phyloP scores from a whole-genome alignment of 2,113 vertebrate species.

The Alethe diademata region DNA sequence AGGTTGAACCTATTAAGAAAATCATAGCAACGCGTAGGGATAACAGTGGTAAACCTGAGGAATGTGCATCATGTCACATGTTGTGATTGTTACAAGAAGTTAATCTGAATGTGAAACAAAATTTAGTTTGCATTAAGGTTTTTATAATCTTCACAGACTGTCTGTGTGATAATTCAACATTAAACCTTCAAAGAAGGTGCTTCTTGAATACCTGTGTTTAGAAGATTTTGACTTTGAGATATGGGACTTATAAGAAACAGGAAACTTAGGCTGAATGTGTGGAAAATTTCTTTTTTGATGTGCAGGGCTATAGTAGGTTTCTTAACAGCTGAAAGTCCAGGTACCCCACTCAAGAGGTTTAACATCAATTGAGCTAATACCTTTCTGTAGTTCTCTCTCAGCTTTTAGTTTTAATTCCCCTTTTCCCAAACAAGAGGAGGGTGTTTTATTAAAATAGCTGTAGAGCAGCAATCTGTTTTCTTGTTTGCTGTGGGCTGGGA shows the following conservation, averaged over 20 bases:
- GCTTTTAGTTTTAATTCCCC: background rate
- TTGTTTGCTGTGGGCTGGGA: background rate
- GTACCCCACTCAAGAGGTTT: background rate
- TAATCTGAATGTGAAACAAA: background rate
- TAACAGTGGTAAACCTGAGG: background rate
- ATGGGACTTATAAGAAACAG: background rate
- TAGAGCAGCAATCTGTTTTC: background rate
- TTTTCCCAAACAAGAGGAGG: background rate
- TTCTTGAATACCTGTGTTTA: background rate
- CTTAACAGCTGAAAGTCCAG: background rate
- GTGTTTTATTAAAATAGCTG: constrained; percentile 16
- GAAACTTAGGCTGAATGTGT: background rate
- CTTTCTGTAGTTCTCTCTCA: background rate
- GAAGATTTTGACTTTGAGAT: background rate
- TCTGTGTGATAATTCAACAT: background rate
- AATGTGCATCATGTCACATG: background rate
- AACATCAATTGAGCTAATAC: background rate
- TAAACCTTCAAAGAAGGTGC: background rate
- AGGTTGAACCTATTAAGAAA: background rate
- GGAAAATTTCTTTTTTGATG: background rate
- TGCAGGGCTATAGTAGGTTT: background rate
- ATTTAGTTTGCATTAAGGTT: background rate
- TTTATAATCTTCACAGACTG: background rate
- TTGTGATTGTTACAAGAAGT: background rate
- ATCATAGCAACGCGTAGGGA: background rate